A percentile compares a stretch with the other conserved stretches of the same genome.
These are phyloP conservation scores for Sebastes fasciatus DNA, from an alignment of 2,113 vertebrate species.

Conservation along the genomic window DNA sequence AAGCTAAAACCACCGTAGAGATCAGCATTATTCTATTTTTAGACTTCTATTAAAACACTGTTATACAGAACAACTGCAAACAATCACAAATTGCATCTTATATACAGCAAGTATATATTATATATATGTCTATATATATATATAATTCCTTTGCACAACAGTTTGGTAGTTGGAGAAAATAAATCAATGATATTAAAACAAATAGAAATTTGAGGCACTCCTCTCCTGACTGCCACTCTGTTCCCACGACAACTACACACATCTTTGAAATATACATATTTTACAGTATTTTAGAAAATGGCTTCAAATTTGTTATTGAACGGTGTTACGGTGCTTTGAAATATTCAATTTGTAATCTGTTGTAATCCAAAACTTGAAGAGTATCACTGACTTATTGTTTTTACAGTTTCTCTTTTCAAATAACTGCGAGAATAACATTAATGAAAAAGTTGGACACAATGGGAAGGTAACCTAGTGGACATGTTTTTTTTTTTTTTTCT, in stretches of 20 bases:
- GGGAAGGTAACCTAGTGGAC: conserved; percentile 55
- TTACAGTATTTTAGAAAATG: conserved; percentile 86
- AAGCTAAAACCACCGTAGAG: conserved; percentile 62
- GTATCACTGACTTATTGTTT: conserved; percentile 50
- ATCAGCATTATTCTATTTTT: conserved; percentile 83
- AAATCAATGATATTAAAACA: conserved; percentile 82
- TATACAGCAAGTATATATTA: conserved; percentile 90
- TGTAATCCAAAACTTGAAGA: conserved; percentile 66
- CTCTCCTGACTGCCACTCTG: conserved; percentile 69
- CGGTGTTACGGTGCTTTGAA: conserved; percentile 72
- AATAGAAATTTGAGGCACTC: conserved; percentile 82
- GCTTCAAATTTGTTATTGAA: conserved; percentile 81
- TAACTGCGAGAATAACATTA: conserved; percentile 69
- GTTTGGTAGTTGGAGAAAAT: conserved; percentile 82
- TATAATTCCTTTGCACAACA: conserved; percentile 81
- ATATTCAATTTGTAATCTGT: conserved; percentile 60
- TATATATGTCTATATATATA: conserved; percentile 64
- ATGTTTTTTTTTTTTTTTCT: conserved; percentile 54
- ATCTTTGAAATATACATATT: conserved; percentile 84
- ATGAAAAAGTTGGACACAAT: conserved; percentile 74
- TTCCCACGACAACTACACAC: conserved; percentile 80
- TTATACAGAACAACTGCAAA: conserved; percentile 95
- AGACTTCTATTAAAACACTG: conserved; percentile 96
- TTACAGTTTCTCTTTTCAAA: conserved; percentile 64
- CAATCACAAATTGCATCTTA: conserved; percentile 92